Evolutionary conservation across 2,888 invertebrate genomes (phyloP).

Genomic region (Baccha elongata): DNA sequence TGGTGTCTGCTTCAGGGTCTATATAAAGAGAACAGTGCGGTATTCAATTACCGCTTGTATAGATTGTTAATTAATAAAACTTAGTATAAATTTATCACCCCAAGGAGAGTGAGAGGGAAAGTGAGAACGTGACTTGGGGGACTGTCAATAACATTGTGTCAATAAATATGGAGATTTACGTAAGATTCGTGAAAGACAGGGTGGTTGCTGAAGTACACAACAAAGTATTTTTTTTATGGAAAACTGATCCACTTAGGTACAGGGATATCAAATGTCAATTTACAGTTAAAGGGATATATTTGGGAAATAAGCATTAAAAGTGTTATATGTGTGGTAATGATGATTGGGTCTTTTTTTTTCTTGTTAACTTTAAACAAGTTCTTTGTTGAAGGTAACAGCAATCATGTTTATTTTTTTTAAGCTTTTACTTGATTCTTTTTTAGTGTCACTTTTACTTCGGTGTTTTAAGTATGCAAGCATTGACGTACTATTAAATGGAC

Average conservation of each 20-base stretch:
- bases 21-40: constrained; percentile 5
- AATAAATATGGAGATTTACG: constrained; percentile 17
- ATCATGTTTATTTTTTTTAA: no score
- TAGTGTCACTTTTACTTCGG: no score
- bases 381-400: no score
- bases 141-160: constrained; percentile 27
- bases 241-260: constrained; percentile 12
- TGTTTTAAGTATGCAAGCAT: no score
- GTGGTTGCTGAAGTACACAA: constrained; percentile 11
- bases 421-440: no score
- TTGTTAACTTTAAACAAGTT: no score
- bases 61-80: constrained; percentile 61
- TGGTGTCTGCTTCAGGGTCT: constrained; percentile 18
- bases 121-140: constrained; percentile 20
- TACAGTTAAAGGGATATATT: not conserved
- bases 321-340: no score
- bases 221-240: no score
- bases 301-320: not conserved
- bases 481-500: no score
- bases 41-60: constrained; percentile 48
- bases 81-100: constrained; percentile 39
- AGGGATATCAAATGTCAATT: constrained; percentile 24
- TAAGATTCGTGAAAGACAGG: constrained; percentile 13
- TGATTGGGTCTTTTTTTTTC: no score
- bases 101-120: constrained; percentile 6